A percentile compares a stretch with the other conserved stretches of the same genome.
These are phyloP conservation scores for Ornithoptera priamus DNA, from an alignment of 2,888 invertebrate genomes.

Conservation along the genomic window DNA sequence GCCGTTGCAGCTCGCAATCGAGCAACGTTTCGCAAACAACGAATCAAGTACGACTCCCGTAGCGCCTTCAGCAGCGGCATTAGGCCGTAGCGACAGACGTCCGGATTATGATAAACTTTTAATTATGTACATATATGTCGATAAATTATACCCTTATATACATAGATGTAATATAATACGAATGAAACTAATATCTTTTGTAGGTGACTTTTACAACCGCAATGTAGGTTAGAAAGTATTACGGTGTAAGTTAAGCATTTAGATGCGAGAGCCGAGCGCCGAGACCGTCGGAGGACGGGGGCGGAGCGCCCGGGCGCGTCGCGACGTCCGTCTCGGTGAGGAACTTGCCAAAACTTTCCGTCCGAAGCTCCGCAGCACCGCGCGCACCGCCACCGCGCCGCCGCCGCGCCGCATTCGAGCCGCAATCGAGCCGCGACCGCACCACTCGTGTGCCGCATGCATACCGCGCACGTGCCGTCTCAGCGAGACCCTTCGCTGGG, in stretches of 20 bases:
- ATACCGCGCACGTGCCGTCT: constrained; percentile 31
- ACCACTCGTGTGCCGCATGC: constrained; percentile 44
- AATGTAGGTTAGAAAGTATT: constrained; percentile 75
- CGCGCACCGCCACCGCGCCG: constrained; percentile 42
- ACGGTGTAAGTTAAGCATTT: constrained; percentile 70
- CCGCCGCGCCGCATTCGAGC: constrained; percentile 21
- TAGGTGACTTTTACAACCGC: constrained; percentile 81
- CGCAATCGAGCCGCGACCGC: constrained; percentile 35
- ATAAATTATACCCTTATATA: constrained; percentile 78
- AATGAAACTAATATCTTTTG: constrained; percentile 81
- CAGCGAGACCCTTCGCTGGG: constrained; percentile 1
- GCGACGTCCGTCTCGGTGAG: constrained; percentile 59
- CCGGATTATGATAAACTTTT: constrained; percentile 65
- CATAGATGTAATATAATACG: constrained; percentile 77
- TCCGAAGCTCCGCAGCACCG: constrained; percentile 70
- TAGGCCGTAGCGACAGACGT: constrained; percentile 71
- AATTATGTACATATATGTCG: constrained; percentile 71
- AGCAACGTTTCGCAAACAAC: constrained; percentile 81
- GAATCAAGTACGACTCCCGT: constrained; percentile 77
- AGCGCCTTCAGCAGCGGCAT: constrained; percentile 58
- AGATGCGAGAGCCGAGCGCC: constrained; percentile 69
- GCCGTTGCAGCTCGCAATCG: constrained; percentile 58
- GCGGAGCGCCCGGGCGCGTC: constrained; percentile 51
- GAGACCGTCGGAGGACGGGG: constrained; percentile 55
- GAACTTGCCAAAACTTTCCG: constrained; percentile 76